Evolutionary conservation across 1,140 invertebrate species (phyloP), one percentile per base, ranked within the genome.

Genomic region (Acromyrmex echinatior): DNA sequence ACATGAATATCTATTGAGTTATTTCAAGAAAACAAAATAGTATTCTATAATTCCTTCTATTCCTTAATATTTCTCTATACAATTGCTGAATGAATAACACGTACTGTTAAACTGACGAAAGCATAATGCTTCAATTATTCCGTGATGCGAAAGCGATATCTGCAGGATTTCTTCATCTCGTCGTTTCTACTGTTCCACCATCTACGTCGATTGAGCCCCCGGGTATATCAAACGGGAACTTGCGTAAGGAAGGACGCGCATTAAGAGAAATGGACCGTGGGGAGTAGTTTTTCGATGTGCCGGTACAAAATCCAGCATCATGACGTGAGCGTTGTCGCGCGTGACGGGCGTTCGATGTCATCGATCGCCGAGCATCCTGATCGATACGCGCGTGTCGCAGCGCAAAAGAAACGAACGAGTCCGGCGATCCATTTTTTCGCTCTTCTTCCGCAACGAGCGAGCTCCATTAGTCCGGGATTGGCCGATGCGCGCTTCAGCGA

Each of bases 401-500:
- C 3, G 6, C 18, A 25, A 62, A 74, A 86, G 76, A 85, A 86
- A 81, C 74, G 60, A 60, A 21, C 81, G 68, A 68, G 81, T 86
- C 58, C 31, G 56, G 25, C 62, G 53, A 70, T 77, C 63, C 18
- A 78, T 86, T 86, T 88, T 86, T 89, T 86, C 77, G 28, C 25
- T 31, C 49, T 79, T 28, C 68, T 79, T 84, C 78, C 81, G 25
- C 88, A 86, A 86, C 80, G 60, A 66, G 45, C 70, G n/a, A 10
- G 71, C 21, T 68, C 88, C 77, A 90, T 91, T 91, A 90, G 81
- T 56, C 76, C 65, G 53, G 73, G 89, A 91, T 91, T 88, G 90
- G 77, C 78, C 77, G 85, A 79, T 79, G 81, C 25, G 56, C 89
- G 90, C 89, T 88, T 74, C 82, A 91, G 53, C 87, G 89, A 91